Evolutionary conservation across 2,888 invertebrate species (phyloP), one percentile per base, ranked within the genome.

Genomic region (Synergus umbraculus): DNA sequence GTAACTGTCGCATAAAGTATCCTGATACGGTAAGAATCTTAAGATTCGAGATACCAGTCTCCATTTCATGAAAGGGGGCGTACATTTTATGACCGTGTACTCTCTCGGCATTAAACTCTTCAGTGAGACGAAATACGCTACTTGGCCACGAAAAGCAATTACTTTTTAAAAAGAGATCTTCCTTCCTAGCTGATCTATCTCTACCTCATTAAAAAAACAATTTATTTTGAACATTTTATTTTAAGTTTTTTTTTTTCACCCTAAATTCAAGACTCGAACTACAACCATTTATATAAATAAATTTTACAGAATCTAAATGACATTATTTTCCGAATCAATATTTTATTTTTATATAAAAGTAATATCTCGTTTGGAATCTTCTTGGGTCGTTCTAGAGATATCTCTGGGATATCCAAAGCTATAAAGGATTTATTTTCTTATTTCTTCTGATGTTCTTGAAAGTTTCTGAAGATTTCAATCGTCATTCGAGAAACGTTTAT

Each of bases 21-120:
- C 69, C 29, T n/a, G 73, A 73, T 54, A 73, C 73, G n/a, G n/a
- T 49, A 54, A n/a, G 73, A 73, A 54, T 54, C 37, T 37, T 37
- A 73, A 73, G 54, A 73, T 54, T 73, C 29, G 9, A 37, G 49
- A 73, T 73, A 54, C 37, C 37, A 43, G 73, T 73, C 54, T 54
- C 54, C 54, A 73, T 73, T 73, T 49, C 49, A 73, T 73, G 54
- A 73, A 54, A 60, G 41, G 54, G 73, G 37, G 73, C 54, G 73
- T 73, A 73, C 54, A 73, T 73, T 73, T 73, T 54, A 73, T 73
- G 54, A 37, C 73, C 73, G n/a, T 69, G 69, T 69, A 69, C 69
- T 69, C 46, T 44, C 49, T 15, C n/a, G 73, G 54, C 73, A 73
- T 73, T 73, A 73, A 73, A 73, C 54, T 73, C 37, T 54, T 54